phyloP scores from a whole-genome alignment of 2,113 vertebrate genomes.

The Chlorodrepanis virens region DNA sequence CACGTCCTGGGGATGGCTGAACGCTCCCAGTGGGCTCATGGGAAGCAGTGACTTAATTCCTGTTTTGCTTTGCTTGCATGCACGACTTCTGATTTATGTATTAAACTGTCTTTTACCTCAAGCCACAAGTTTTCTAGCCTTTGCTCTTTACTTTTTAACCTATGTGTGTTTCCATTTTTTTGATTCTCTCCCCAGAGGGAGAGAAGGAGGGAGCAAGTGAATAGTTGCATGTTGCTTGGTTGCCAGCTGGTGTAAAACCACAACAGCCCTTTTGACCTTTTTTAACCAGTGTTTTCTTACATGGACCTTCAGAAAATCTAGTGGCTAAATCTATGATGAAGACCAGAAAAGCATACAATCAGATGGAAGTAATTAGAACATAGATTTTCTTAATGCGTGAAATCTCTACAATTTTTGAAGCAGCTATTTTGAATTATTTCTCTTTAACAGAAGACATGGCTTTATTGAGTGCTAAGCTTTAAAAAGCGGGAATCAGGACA shows the following conservation, averaged over 20 bases:
- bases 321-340: not conserved
- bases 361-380: not conserved
- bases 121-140: not conserved
- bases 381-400: not conserved
- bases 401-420: not conserved
- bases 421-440: not conserved
- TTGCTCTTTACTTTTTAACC: not conserved
- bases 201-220: fast-evolving
- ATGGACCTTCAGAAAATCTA: not conserved
- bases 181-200: not conserved
- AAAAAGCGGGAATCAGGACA: not conserved
- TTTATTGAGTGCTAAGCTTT: not conserved
- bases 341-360: not conserved
- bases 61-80: not conserved
- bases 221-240: not conserved
- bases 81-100: not conserved
- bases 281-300: not conserved
- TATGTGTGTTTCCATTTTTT: fast-evolving
- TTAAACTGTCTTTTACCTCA: not conserved
- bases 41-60: not conserved
- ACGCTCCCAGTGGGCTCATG: not conserved
- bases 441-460: not conserved
- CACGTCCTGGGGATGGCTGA: not conserved
- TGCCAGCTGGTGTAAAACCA: not conserved
- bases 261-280: not conserved